These are phyloP conservation scores for Drosophila nr. perissopoda DNA, from an alignment of 2,888 invertebrate genomes.

Conservation along the genomic window DNA sequence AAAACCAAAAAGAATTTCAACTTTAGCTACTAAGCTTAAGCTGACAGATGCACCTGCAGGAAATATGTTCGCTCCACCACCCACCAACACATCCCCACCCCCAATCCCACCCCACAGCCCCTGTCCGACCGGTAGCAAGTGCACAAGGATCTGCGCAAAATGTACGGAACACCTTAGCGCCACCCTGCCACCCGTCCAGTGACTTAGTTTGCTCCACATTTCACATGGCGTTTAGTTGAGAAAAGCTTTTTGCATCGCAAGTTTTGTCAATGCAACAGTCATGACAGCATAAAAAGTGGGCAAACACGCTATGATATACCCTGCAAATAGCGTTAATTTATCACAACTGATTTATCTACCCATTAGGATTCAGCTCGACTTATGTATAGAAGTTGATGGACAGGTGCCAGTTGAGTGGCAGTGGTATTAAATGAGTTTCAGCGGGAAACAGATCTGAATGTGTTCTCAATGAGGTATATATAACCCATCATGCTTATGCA, in stretches of 20 bases:
- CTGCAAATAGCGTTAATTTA: background rate
- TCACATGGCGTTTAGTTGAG: constrained; percentile 33
- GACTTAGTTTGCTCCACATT: constrained; percentile 35
- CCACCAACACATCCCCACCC: background rate
- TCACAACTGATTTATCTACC: background rate
- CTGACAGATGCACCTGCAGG: constrained; percentile 40
- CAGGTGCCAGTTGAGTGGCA: background rate
- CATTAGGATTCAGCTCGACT: background rate
- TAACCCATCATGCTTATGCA: background rate
- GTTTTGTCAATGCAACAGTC: constrained; percentile 31
- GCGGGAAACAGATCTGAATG: background rate
- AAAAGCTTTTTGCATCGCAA: constrained; percentile 35
- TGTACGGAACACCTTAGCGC: background rate
- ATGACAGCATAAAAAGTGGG: background rate
- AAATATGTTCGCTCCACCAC: background rate
- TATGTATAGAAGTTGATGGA: background rate
- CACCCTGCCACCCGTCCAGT: constrained; percentile 11
- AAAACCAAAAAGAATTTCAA: constrained; percentile 7
- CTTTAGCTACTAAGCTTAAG: constrained; percentile 26
- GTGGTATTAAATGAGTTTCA: background rate
- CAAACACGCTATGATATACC: constrained; percentile 6
- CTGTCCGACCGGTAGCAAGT: constrained; percentile 3
- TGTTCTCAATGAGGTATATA: background rate
- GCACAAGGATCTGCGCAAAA: constrained; percentile 20
- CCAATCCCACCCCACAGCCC: background rate